Conservation (phyloP, 2,888 invertebrate genomes). For the Hypercompe scribonia region DNA sequence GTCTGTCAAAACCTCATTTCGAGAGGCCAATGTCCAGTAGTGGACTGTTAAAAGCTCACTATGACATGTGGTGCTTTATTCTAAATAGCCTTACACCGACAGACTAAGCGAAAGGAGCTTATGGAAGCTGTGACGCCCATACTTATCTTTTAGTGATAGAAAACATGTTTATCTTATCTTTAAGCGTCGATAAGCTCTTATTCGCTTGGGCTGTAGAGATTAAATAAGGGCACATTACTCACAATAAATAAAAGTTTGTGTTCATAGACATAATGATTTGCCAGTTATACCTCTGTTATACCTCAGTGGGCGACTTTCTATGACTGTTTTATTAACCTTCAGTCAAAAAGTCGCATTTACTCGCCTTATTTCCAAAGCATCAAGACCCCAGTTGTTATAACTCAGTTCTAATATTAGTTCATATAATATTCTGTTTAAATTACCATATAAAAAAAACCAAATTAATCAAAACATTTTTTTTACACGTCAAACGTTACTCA, state of each 20-base stretch:
- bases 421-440: neutral
- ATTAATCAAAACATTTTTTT: neutral
- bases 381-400: neutral
- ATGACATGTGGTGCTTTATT: neutral
- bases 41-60: neutral
- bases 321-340: neutral
- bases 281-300: neutral
- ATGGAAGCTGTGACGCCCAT: neutral
- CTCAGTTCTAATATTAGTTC: neutral
- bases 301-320: neutral
- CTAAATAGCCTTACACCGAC: neutral
- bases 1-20: neutral
- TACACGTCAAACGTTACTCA: neutral
- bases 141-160: neutral
- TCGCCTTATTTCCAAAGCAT: neutral
- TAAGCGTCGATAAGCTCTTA: neutral
- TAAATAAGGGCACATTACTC: neutral
- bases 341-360: neutral
- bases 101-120: neutral
- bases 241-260: neutral
- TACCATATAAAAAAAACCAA: neutral
- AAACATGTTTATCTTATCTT: neutral
- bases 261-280: neutral
- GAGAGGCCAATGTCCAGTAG: neutral
- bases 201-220: neutral